Conservation (phyloP, 2,797 vertebrate species). For the Leuciscus waleckii region DNA sequence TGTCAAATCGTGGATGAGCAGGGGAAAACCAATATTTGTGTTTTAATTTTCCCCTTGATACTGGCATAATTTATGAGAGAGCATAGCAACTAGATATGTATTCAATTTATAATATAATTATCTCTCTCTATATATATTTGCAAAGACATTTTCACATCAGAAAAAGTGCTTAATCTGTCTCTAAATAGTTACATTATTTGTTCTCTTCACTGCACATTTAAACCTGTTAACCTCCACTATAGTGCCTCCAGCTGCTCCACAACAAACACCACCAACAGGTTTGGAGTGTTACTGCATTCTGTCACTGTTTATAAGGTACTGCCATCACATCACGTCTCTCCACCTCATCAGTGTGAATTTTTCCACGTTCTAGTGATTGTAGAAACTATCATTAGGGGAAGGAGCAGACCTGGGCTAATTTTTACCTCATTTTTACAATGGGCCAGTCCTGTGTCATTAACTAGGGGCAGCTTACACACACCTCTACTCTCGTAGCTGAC, state of each 20-base stretch:
- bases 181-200: slow-evolving; percentile 43
- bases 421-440: slow-evolving; percentile 46
- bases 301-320: slow-evolving; percentile 49
- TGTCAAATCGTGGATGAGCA: slow-evolving; percentile 58
- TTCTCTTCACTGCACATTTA: slow-evolving; percentile 54
- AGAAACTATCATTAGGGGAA: neutral
- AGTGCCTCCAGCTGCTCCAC: slow-evolving; percentile 62
- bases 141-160: slow-evolving; percentile 55
- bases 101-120: slow-evolving; percentile 60
- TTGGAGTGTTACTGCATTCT: slow-evolving; percentile 41
- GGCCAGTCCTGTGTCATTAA: slow-evolving; percentile 2
- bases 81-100: slow-evolving; percentile 63
- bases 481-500: neutral
- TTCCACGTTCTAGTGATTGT: neutral
- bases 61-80: slow-evolving; percentile 56
- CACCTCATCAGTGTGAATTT: neutral
- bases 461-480: slow-evolving; percentile 12
- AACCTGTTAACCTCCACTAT: slow-evolving; percentile 60
- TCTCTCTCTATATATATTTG: slow-evolving; percentile 41
- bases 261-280: slow-evolving; percentile 47
- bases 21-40: slow-evolving; percentile 54
- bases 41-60: slow-evolving; percentile 61
- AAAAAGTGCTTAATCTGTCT: slow-evolving; percentile 57
- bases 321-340: slow-evolving; percentile 34
- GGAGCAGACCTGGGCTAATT: slow-evolving; percentile 26